These are phyloP conservation scores for Miltochrista miniata DNA, from an alignment of 2,888 invertebrate species.

Conservation along the genomic window DNA sequence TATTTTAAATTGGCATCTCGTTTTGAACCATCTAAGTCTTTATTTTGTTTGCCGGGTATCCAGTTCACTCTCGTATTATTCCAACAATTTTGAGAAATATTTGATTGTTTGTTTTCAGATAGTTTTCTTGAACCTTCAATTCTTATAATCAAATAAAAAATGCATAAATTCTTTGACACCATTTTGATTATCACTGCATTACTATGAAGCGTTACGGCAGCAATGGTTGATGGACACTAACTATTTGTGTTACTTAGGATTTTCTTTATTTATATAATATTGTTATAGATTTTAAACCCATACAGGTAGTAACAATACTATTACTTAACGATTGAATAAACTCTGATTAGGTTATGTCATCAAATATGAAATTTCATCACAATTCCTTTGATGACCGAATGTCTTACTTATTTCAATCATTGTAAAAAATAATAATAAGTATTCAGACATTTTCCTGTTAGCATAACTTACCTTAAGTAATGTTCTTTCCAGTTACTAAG, in stretches of 20 bases:
- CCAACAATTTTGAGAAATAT: neutral
- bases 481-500: too few species aligned
- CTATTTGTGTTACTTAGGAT: neutral
- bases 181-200: too few species aligned
- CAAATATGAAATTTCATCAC: neutral
- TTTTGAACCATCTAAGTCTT: neutral
- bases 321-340: neutral
- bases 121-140: neutral
- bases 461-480: too few species aligned
- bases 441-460: too few species aligned
- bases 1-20: neutral
- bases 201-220: neutral
- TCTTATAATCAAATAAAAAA: neutral
- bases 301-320: neutral
- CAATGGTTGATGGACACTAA: neutral
- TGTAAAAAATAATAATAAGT: neutral
- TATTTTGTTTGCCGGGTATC: neutral
- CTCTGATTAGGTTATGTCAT: neutral
- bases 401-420: neutral
- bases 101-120: neutral
- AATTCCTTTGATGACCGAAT: neutral
- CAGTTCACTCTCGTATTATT: too few species aligned
- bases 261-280: conserved; percentile 3
- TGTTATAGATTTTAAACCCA: neutral
- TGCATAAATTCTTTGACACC: neutral